Percentiles rank a stretch among this genome's conserved stretches.
Evolutionary conservation across 2,888 invertebrate species (phyloP).

Genomic region (Meghimatium bilineatum): DNA sequence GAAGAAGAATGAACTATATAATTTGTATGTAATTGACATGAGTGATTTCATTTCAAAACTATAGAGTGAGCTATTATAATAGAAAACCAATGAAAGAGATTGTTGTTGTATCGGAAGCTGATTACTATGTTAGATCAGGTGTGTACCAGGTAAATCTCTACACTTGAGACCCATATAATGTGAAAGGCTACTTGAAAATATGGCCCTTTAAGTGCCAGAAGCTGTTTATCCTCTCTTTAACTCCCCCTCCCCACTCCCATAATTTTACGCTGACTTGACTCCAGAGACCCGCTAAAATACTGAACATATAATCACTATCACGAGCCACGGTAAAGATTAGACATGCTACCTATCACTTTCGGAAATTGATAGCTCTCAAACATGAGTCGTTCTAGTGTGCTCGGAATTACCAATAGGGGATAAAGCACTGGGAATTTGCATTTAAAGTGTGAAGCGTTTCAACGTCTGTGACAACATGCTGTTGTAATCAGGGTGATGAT

Average conservation of each 20-base stretch:
- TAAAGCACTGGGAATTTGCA: not conserved
- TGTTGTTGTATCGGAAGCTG: too few species aligned
- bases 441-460: not conserved
- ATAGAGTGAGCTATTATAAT: too few species aligned
- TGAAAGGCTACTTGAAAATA: not conserved
- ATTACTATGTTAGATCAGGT: too few species aligned
- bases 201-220: too few species aligned
- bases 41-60: too few species aligned
- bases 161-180: not conserved
- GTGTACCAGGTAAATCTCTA: not conserved
- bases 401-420: not conserved
- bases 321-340: conserved; percentile 14
- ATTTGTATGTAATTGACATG: too few species aligned
- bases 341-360: not conserved
- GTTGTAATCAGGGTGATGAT: not conserved
- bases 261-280: not conserved
- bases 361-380: conserved; percentile 1
- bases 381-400: conserved; percentile 2
- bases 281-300: not conserved
- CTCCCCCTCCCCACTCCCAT: too few species aligned
- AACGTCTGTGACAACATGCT: not conserved
- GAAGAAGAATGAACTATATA: too few species aligned
- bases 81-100: too few species aligned
- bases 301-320: conserved; percentile 4
- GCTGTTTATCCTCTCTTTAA: too few species aligned